phyloP scores from a whole-genome alignment of 1,140 invertebrate genomes.

The Bombus impatiens region DNA sequence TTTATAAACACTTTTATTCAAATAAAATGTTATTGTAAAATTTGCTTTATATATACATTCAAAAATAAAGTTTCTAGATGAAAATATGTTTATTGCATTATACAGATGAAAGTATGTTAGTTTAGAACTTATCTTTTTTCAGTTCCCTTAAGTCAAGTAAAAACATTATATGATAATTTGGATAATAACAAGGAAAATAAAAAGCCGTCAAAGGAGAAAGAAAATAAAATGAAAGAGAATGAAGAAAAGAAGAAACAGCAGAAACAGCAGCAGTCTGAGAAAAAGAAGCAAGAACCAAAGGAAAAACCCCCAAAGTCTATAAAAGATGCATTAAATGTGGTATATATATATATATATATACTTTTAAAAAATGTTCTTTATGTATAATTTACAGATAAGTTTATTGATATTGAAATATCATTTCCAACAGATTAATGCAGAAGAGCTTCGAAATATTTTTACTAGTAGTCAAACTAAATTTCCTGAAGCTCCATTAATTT shows the following conservation, averaged over 20 bases:
- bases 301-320: constrained; percentile 86
- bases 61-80: neutral
- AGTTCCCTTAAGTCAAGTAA: neutral
- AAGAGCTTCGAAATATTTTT: constrained; percentile 83
- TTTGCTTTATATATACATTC: neutral
- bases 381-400: constrained; percentile 34
- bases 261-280: constrained; percentile 70
- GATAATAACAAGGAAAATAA: constrained; percentile 76
- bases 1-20: neutral
- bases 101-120: constrained; percentile 16
- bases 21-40: neutral
- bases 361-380: constrained; percentile 5
- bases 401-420: neutral
- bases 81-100: neutral
- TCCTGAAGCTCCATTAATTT: constrained; percentile 84
- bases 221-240: constrained; percentile 80
- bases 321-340: constrained; percentile 85
- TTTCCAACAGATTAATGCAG: constrained; percentile 83
- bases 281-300: constrained; percentile 78
- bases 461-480: constrained; percentile 83
- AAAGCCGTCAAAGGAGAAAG: constrained; percentile 77
- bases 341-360: constrained; percentile 69
- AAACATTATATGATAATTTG: neutral
- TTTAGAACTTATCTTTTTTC: neutral
- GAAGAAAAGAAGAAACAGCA: constrained; percentile 79